A percentile compares a stretch with the other conserved stretches of the same genome.
Conservation (phyloP, 2,113 vertebrate species). For the Felis chaus region DNA sequence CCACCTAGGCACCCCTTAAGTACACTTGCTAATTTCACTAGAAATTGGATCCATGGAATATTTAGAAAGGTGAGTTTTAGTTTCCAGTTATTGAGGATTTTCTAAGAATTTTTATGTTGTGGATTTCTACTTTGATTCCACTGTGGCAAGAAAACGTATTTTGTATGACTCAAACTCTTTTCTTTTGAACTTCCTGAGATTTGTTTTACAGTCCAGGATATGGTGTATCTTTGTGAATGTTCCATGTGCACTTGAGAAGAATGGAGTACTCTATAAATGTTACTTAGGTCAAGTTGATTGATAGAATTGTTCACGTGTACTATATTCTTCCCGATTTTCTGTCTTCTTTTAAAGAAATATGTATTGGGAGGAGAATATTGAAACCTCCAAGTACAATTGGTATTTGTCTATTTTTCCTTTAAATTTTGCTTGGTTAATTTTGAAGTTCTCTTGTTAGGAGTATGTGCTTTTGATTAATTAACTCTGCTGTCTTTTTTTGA, state of each 20-base stretch:
- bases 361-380: not conserved
- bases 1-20: not conserved
- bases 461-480: not conserved
- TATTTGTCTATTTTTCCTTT: not conserved
- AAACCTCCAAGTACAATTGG: not conserved
- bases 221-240: not conserved
- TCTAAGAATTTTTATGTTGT: not conserved
- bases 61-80: conserved; percentile 27
- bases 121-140: conserved; percentile 5
- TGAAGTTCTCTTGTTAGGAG: not conserved
- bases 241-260: not conserved
- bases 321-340: not conserved
- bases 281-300: not conserved
- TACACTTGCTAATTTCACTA: not conserved
- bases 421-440: not conserved
- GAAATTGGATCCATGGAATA: not conserved
- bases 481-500: not conserved
- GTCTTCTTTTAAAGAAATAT: not conserved
- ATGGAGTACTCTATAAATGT: not conserved
- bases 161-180: not conserved
- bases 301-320: not conserved
- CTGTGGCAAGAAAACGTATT: not conserved
- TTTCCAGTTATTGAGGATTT: not conserved
- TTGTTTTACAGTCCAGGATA: not conserved
- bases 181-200: not conserved